A percentile compares a stretch with the other conserved stretches of the same genome.
These are phyloP conservation scores for Orchesellides sinensis DNA, from an alignment of 2,888 invertebrate genomes.

Conservation along the genomic window DNA sequence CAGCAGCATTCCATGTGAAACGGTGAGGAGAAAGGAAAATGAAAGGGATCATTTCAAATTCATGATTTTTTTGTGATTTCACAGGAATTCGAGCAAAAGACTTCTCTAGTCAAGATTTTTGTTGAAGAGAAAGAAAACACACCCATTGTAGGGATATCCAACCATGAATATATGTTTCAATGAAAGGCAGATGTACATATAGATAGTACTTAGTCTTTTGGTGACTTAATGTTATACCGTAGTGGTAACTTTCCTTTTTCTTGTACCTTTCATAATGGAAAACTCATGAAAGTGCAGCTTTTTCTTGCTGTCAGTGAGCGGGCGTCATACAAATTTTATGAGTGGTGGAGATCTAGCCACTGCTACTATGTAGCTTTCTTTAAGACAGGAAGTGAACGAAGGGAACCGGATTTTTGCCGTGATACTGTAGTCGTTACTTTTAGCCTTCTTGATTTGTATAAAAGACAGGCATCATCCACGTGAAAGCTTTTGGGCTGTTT, in stretches of 20 bases:
- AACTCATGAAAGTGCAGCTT: conserved; percentile 42
- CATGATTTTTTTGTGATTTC: conserved; percentile 61
- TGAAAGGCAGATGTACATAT: no score
- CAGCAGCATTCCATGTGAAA: conserved; percentile 8
- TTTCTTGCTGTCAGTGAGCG: conserved; percentile 57
- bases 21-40: conserved; percentile 36
- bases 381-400: conserved; percentile 48
- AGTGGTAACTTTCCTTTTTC: conserved; percentile 35
- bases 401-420: conserved; percentile 41
- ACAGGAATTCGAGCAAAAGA: conserved; percentile 36
- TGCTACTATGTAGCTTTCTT: conserved; percentile 11
- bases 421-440: conserved; percentile 42
- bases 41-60: conserved; percentile 63
- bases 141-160: no score
- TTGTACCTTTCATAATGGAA: conserved; percentile 51
- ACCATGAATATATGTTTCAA: no score
- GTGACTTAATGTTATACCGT: no score
- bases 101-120: conserved; percentile 42
- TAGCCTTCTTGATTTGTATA: conserved; percentile 26
- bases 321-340: conserved; percentile 63
- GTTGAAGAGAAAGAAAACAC: conserved; percentile 4
- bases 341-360: conserved; percentile 22
- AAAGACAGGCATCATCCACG: conserved; percentile 55
- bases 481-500: conserved; percentile 45
- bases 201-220: no score